Conservation (phyloP, 1,140 invertebrate genomes). For the Aphis gossypii region DNA sequence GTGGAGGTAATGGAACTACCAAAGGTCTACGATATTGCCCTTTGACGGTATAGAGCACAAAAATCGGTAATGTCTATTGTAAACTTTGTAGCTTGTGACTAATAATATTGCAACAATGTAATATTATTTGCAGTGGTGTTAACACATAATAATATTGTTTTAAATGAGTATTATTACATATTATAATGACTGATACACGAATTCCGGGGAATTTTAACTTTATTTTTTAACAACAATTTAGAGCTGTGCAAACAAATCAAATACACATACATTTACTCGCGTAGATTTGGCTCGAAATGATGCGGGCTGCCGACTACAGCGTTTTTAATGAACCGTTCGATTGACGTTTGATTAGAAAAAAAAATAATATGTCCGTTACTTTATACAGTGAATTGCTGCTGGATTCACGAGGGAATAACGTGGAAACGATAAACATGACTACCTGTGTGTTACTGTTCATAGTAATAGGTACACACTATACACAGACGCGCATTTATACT, state of each 20-base stretch:
- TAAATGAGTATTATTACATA: not conserved
- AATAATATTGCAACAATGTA: not conserved
- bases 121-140: not conserved
- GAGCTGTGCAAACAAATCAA: not conserved
- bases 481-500: not conserved
- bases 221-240: not conserved
- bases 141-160: not conserved
- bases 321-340: conserved; percentile 6
- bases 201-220: not conserved
- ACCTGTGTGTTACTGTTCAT: not conserved
- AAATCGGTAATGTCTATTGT: not conserved
- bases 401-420: not conserved
- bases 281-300: not conserved
- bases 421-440: not conserved
- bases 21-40: no score
- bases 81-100: not conserved
- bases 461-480: not conserved
- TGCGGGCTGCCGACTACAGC: not conserved
- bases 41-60: not conserved
- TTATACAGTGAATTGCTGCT: not conserved
- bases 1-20: no score
- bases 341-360: conserved; percentile 23
- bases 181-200: not conserved
- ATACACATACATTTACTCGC: not conserved
- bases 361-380: not conserved